Evolutionary conservation across 92 coral and sea anemone species (phyloP), one percentile per base, ranked within the genome.

Genomic region (Plumapathes pennacea): DNA sequence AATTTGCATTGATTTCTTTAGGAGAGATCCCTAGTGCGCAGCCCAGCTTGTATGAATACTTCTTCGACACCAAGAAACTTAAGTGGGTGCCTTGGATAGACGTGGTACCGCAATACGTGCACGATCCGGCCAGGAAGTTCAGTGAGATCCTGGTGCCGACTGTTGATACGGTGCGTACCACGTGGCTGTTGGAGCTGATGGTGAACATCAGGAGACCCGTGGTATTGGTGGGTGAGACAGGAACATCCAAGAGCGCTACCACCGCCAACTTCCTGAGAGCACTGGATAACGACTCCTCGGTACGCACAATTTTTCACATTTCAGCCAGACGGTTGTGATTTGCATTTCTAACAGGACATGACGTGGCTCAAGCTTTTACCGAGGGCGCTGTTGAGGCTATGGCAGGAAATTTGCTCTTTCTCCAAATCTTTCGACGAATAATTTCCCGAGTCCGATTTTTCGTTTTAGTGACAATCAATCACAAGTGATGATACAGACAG

Each of bases 131-230:
- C 60, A 72, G 49, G 54, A 92, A 92, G 82, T 92, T 80, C 90
- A 84, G 88, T 14, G 98, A 92, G 90, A 84, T 92, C 82, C 88
- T 92, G 72, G 98, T 92, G 6, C 98, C 98, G 8, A 92, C 98
- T 37, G 85, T 92, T 25, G 98, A 92, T 68, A 92, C 98, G 23
- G 86, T 92, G n/a, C 95, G 98, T 43, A 92, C 98, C 59, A 84
- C 90, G 78, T 92, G 98, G 98, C 82, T 92, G 72, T 74, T 92
- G 42, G 85, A 89, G 44, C 85, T 92, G 18, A 89, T 88, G 96
- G 98, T 92, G 24, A 84, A 72, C 32, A 89, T 84, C 21, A 87
- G 83, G 69, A 74, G 96, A 25, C 98, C 98, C 6, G 98, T 92
- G 48, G 89, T 92, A 32, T 74, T 92, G 6, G 98, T 92, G 3